Conservation (phyloP, 2,888 invertebrate genomes). For the Diaprepes abbreviatus region DNA sequence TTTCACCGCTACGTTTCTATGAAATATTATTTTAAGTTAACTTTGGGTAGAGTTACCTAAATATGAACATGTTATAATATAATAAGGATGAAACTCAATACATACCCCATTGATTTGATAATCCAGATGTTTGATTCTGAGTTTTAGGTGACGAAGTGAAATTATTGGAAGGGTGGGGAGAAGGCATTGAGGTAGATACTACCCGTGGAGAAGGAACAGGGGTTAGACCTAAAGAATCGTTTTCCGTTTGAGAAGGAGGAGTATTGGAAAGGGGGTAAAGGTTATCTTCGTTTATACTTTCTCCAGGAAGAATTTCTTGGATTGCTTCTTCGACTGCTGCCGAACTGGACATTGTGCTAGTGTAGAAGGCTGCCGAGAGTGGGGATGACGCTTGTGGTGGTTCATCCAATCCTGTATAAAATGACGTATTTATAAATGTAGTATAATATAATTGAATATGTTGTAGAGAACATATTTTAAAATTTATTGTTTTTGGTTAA, state of each 20-base stretch:
- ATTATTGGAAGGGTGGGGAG: conserved; percentile 52
- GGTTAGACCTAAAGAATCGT: conserved; percentile 68
- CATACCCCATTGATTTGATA: conserved; percentile 38
- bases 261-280: conserved; percentile 69
- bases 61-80: too few relatives aligned
- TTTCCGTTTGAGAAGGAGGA: conserved; percentile 74
- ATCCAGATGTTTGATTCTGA: conserved; percentile 59
- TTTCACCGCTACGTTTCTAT: too few relatives aligned
- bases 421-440: too few relatives aligned
- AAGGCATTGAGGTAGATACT: conserved; percentile 59
- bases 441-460: too few relatives aligned
- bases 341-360: conserved; percentile 87
- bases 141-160: conserved; percentile 37
- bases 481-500: too few relatives aligned
- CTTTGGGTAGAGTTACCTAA: too few relatives aligned
- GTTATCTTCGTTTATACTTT: conserved; percentile 74
- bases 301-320: conserved; percentile 86
- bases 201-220: conserved; percentile 71
- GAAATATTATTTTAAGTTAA: too few relatives aligned
- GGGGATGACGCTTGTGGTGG: conserved; percentile 85
- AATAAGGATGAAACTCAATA: conserved; percentile 3
- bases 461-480: too few relatives aligned
- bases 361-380: conserved; percentile 86
- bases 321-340: conserved; percentile 90
- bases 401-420: conserved; percentile 69